Evolutionary conservation across 1,140 invertebrate genomes (phyloP), one percentile per base, ranked within the genome.

Genomic region (Orchestia grillus): DNA sequence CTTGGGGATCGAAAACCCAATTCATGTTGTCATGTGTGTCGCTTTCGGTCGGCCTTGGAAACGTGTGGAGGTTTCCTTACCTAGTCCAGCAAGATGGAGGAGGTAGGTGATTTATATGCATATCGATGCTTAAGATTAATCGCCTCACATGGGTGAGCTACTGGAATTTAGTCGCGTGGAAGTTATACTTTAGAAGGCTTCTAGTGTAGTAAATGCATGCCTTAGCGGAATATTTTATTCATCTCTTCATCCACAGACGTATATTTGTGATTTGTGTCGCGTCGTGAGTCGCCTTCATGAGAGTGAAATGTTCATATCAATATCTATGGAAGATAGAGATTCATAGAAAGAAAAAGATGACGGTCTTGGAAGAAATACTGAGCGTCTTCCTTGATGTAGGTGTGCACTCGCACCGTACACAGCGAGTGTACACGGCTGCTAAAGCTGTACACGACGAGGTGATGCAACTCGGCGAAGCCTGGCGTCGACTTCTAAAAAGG

Each of bases 21-120:
- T 99, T 99, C 97, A 98, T 99, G 97, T 98, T 99, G 96, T 98
- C 98, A 96, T 99, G 99, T 97, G 99, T 99, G 95, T 98, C 99
- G 0, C 99, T 99, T 97, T 99, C 98, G 87, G 98, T 99, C 15
- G 99, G 99, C 0, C 98, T 99, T 43, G 99, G 99, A 41, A 99
- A 99, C 97, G 99, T 99, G 91, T 99, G 99, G 99, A 98, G 99
- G 97, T 99, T 99, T 98, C 99, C 99, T 23, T 99, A 99, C 97
- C 97, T 99, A 96, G 99, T 99, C 97, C 99, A 99, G 97, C 98
- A 99, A 97, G 99, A 99, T 97, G 99, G 99, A 92, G 99, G 99
- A 97, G 99, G 99, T 99, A 97, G 98, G 98, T 98, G 96, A 40
- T 77, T 23, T 28, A 53, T 53, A 8, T 8, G 47, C 19, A 6